Evolutionary conservation across 2,888 invertebrate genomes (phyloP), one percentile per base, ranked within the genome.

Genomic region (Baronia brevicornis): DNA sequence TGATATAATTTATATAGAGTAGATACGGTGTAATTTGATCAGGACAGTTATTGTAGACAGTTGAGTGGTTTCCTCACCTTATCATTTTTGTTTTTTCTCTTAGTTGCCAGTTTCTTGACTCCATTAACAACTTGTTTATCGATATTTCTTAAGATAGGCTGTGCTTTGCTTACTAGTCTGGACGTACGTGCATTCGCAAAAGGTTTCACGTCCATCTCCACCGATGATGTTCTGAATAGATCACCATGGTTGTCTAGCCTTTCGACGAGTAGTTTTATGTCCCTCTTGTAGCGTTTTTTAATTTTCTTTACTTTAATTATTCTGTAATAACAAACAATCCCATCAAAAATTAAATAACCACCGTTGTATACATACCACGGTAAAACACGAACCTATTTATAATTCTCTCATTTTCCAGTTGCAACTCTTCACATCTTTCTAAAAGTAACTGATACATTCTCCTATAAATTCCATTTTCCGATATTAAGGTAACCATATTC

Each of bases 361-460:
- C 38, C 42, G 28, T 46, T 24, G 31, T 23, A 8, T 30, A 25
- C 19, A 31, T 33, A 31, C 23, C 44, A 38, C 37, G 23, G 42
- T 26, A 42, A 50, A 60, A 61, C 51, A 64, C 68, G 53, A 61
- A 88, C 88, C 88, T 87, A 72, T 87, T 87, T 36, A 91, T 89
- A 45, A 92, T 79, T 68, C 91, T 86, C 64, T 92, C 91, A 67
- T 92, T 92, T 60, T 91, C 90, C 86, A 91, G 90, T 60, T 92
- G 91, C 46, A 92, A 78, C 48, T 89, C 87, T 73, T 91, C 89
- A 69, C 92, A 92, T 84, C 91, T 87, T 62, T 91, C 91, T 43
- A 91, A 68, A 36, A 92, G 70, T 51, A 91, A 72, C 65, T 91
- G 89, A 66, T 90, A 91, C 75, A 91, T 92, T 63, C 88, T 88